These are phyloP conservation scores for Tinea semifulvella DNA, from an alignment of 2,888 invertebrate species.

Conservation along the genomic window DNA sequence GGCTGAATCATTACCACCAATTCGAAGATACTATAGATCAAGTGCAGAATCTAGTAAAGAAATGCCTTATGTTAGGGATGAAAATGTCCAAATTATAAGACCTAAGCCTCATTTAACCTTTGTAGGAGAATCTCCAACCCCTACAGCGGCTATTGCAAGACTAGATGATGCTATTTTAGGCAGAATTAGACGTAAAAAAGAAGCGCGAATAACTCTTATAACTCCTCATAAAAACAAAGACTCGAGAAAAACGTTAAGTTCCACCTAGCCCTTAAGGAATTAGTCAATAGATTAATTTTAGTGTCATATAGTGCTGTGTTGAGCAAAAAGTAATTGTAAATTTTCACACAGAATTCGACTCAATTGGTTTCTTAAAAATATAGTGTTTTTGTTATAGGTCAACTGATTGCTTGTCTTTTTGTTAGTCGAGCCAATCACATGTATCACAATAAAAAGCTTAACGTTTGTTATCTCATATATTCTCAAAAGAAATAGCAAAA, in stretches of 20 bases:
- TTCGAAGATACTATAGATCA: slow-evolving; percentile 49
- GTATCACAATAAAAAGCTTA: too few species aligned
- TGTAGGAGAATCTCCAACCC: slow-evolving; percentile 40
- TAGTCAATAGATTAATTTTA: slow-evolving; percentile 53
- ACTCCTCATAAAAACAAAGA: slow-evolving; percentile 28
- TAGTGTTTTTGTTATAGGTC: neutral
- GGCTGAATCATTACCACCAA: slow-evolving; percentile 31
- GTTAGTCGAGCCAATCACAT: too few species aligned
- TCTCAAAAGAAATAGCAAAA: too few species aligned
- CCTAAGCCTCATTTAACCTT: slow-evolving; percentile 39
- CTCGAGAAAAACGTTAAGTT: slow-evolving; percentile 27
- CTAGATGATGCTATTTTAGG: slow-evolving; percentile 53
- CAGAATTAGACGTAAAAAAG: slow-evolving; percentile 32
- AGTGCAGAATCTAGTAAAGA: slow-evolving; percentile 45
- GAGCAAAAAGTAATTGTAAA: neutral
- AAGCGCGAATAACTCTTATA: slow-evolving; percentile 26
- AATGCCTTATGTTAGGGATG: slow-evolving; percentile 43
- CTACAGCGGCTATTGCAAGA: slow-evolving; percentile 39
- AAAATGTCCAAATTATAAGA: slow-evolving; percentile 49
- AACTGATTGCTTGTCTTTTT: neutral
- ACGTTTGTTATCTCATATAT: too few species aligned
- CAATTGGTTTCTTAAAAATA: neutral
- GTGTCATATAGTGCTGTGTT: slow-evolving; percentile 43
- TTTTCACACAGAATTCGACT: neutral
- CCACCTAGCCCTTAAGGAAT: slow-evolving; percentile 22